A percentile compares a stretch with the other conserved stretches of the same genome.
Conservation (phyloP, 2,797 vertebrate species). For the Amblyopsis hoosieri region DNA sequence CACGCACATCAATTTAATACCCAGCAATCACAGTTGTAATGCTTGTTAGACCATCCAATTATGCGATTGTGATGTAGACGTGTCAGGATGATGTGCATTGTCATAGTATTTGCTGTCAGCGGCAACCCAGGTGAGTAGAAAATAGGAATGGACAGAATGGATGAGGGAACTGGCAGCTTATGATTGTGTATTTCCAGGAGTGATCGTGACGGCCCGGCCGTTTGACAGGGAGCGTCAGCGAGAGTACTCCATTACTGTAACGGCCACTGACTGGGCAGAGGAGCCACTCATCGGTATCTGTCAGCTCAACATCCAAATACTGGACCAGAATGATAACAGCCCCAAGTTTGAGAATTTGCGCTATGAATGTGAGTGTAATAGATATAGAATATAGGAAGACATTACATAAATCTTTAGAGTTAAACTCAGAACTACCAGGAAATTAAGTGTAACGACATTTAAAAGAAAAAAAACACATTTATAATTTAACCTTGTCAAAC, state of each 20-base stretch:
- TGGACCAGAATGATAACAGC: slow-evolving; percentile 91
- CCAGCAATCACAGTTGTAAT: too few species aligned
- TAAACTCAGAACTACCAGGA: too few species aligned
- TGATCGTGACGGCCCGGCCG: slow-evolving; percentile 81
- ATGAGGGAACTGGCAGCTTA: slow-evolving; percentile 21
- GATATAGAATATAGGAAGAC: neutral
- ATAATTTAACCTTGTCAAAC: too few species aligned
- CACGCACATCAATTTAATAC: too few species aligned
- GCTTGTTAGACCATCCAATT: too few species aligned
- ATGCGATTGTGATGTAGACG: too few species aligned
- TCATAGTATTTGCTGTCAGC: too few species aligned
- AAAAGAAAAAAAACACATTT: too few species aligned
- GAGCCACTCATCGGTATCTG: slow-evolving; percentile 90
- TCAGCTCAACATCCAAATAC: slow-evolving; percentile 85
- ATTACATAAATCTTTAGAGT: neutral
- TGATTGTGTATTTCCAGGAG: slow-evolving; percentile 72
- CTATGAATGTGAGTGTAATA: slow-evolving; percentile 86
- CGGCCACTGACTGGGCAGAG: slow-evolving; percentile 87
- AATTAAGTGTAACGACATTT: too few species aligned
- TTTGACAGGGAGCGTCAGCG: slow-evolving; percentile 90
- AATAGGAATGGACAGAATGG: too few species aligned
- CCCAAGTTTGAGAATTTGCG: slow-evolving; percentile 90
- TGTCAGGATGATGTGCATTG: too few species aligned
- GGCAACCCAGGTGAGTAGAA: too few species aligned
- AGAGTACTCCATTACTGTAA: slow-evolving; percentile 89